Conservation (phyloP, 2,113 vertebrate genomes). For the Pluvianellus socialis region DNA sequence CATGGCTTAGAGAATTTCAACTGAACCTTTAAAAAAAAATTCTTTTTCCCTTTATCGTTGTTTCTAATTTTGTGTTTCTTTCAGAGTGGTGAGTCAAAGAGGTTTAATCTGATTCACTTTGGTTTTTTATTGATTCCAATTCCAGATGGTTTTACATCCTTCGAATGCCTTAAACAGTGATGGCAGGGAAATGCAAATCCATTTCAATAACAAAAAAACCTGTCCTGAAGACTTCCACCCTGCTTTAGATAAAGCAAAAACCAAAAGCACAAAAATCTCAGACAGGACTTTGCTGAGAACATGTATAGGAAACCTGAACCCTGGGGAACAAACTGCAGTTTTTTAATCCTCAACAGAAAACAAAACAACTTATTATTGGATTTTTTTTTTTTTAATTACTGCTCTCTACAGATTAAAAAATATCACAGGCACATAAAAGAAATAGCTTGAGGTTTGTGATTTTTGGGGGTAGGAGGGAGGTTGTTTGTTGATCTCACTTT, state of each 20-base stretch:
- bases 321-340: not conserved
- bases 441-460: not conserved
- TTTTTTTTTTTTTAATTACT: not conserved
- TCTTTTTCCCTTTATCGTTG: not conserved
- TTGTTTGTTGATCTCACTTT: not conserved
- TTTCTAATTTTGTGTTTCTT: not conserved
- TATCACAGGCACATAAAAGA: not conserved
- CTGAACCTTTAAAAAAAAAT: not conserved
- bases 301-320: not conserved
- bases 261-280: not conserved
- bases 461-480: rapidly evolving
- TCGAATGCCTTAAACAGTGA: not conserved
- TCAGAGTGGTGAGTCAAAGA: not conserved
- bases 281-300: not conserved
- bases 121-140: not conserved
- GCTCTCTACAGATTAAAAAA: not conserved
- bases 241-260: not conserved
- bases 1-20: not conserved
- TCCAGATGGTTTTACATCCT: not conserved
- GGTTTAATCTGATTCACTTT: not conserved
- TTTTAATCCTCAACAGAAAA: not conserved
- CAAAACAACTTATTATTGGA: not conserved
- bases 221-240: not conserved
- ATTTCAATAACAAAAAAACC: not conserved
- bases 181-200: not conserved